Base-by-base conservation (phyloP, 2,888 invertebrate genomes). In the Eupeodes luniger region DNA sequence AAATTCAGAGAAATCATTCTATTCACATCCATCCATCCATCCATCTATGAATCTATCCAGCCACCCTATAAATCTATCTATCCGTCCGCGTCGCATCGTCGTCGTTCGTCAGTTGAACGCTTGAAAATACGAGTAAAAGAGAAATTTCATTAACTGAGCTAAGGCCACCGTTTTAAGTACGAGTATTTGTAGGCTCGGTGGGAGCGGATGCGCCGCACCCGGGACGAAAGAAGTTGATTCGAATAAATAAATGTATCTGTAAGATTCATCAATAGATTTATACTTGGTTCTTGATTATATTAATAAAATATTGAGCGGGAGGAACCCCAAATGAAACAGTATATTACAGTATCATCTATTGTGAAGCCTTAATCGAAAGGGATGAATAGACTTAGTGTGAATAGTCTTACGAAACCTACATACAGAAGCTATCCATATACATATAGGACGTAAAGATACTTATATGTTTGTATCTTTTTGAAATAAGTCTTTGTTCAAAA, bases 201-300 rank as follows among this genome's bases (percentile, higher is more conserved):
- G 27, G 27, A 27, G 79, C 77, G 83, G 49, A 72, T 51, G 47
- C 59, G 51, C 47, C 40, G 27, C 47, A 44, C 40, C 34, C 34
- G 36, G 44, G 61, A 61, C 14, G 61, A 36, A 44, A 19, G 75
- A 59, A 75, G 75, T 62, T 75, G 72, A 80, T 62, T 76, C 80
- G 72, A 88, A 88, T 88, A 84, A 88, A 88, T 88, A 81, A 81
- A 88, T 88, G 84, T 88, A 88, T 88, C 88, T 88, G 88, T 85
- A 81, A 88, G 88, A 88, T 88, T 88, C 81, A 88, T 88, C 88
- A 88, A 85, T 88, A 88, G 88, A 88, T 88, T 88, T 81, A 81
- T 85, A 85, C 88, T 88, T 88, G 88, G 88, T 78, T 85, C 75
- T 85, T 88, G 88, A 85, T 88, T 85, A 88, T 88, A 88, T 88